phyloP scores from a whole-genome alignment of 2,797 vertebrate genomes.

The Pangasius macronema region DNA sequence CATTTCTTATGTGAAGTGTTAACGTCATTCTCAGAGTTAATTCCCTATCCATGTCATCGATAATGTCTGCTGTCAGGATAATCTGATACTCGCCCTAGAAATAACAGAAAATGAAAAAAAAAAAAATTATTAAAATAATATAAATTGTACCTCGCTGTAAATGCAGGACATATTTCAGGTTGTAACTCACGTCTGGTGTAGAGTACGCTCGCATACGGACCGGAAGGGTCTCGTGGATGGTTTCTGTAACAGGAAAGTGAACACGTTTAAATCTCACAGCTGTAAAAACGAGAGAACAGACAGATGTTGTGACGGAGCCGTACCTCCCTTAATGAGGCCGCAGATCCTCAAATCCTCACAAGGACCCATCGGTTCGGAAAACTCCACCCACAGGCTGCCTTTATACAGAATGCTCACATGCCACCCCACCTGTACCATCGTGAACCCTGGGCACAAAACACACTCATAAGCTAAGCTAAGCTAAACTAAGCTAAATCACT shows the following conservation, averaged over 20 bases:
- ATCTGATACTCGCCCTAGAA: constrained; percentile 34
- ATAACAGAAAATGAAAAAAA: constrained; percentile 1
- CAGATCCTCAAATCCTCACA: constrained; percentile 40
- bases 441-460: constrained; percentile 26
- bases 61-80: neutral
- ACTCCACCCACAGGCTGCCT: constrained; percentile 22
- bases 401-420: neutral
- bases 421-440: neutral
- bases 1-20: neutral
- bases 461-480: neutral
- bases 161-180: neutral
- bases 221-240: neutral
- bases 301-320: neutral
- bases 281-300: neutral
- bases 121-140: neutral
- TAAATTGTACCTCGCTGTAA: too few species aligned
- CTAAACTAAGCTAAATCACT: too few species aligned
- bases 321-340: constrained; percentile 49
- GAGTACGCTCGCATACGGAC: neutral
- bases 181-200: constrained; percentile 32
- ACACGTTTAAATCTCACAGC: neutral
- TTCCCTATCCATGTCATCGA: constrained; percentile 27
- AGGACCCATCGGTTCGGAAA: neutral
- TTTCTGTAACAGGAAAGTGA: constrained; percentile 36
- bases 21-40: neutral